Conservation (phyloP, 2,888 invertebrate genomes). For the Tyria jacobaeae region DNA sequence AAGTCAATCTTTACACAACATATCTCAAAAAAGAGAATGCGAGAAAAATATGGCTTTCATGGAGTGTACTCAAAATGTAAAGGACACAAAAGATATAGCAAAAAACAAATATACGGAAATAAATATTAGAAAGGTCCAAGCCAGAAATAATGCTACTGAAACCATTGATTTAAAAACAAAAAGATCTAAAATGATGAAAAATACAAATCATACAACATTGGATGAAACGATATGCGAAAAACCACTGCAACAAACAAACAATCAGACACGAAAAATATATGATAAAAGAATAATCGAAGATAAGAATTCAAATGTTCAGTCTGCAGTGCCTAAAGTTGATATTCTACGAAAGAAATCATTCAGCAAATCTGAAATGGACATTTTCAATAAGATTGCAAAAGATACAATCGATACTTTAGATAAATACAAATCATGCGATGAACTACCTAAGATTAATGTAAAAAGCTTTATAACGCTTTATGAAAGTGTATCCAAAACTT, state of each 20-base stretch:
- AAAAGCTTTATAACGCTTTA: conserved; percentile 79
- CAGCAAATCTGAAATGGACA: conserved; percentile 84
- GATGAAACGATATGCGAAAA: conserved; percentile 52
- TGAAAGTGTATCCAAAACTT: conserved; percentile 73
- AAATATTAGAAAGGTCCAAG: conserved; percentile 21
- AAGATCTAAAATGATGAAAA: conserved; percentile 58
- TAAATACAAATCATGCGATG: conserved; percentile 79
- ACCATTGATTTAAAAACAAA: conserved; percentile 58
- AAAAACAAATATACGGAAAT: conserved; percentile 12
- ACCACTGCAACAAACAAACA: conserved; percentile 20
- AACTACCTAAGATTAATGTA: conserved; percentile 78
- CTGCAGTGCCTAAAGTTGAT: conserved; percentile 25
- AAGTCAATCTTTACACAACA: conserved; percentile 71
- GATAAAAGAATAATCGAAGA: conserved; percentile 50
- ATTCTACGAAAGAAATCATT: conserved; percentile 68
- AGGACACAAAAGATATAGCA: conserved; percentile 19
- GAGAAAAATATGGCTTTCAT: conserved; percentile 39
- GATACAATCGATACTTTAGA: conserved; percentile 64
- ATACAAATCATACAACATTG: conserved; percentile 58
- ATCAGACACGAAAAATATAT: conserved; percentile 34
- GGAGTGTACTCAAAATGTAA: conserved; percentile 29
- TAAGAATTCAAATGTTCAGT: conserved; percentile 46
- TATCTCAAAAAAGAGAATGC: conserved; percentile 59
- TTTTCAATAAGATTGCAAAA: conserved; percentile 72
- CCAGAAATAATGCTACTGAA: conserved; percentile 24